Evolutionary conservation across 2,797 vertebrate genomes (phyloP), one percentile per base, ranked within the genome.

Genomic region (Tangara arthus): DNA sequence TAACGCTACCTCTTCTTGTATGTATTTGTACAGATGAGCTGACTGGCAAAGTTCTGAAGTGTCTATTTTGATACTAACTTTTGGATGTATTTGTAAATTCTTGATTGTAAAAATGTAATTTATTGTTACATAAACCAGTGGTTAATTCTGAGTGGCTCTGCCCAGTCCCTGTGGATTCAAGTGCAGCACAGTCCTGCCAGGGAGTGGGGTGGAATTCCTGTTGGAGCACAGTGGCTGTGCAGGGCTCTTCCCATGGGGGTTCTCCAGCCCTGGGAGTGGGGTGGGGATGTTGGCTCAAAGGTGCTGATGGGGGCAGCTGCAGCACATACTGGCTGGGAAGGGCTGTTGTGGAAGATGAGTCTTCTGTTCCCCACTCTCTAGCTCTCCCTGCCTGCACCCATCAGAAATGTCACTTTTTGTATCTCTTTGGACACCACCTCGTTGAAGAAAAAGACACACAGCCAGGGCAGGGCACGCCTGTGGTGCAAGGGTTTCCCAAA

Each of bases 401-500:
- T 20, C 3, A 42, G 34, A 50, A 50, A 59, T 1, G 13, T 6
- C 34, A 30, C 1, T 15, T 82, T 16, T 0, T 3, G 2, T 3
- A 7, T 4, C 5, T 24, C 24, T 76, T 15, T 27, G 26, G 41
- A 34, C 18, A 76, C 6, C 1, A 0, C 24, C 55, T 41, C 6
- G 14, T 26, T 18, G 13, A 90, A 93, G 96, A 91, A 70, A 50
- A 93, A 47, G 90, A 94, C 85, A 95, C 90, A 89, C 30, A 90
- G 65, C 90, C 81, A 76, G 63, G 11, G 16, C 41, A 71, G 30
- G 44, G 70, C 88, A 91, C 27, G 22, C 47, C 53, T 32, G 69
- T 53, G 77, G 87, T 97, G 87, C 75, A 63, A 95, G 88, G 87
- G 72, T 95, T 96, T 96, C 86, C 93, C 94, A 89, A 46, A 93